phyloP scores from a whole-genome alignment of 2,113 vertebrate species.

The Notechis scutatus region DNA sequence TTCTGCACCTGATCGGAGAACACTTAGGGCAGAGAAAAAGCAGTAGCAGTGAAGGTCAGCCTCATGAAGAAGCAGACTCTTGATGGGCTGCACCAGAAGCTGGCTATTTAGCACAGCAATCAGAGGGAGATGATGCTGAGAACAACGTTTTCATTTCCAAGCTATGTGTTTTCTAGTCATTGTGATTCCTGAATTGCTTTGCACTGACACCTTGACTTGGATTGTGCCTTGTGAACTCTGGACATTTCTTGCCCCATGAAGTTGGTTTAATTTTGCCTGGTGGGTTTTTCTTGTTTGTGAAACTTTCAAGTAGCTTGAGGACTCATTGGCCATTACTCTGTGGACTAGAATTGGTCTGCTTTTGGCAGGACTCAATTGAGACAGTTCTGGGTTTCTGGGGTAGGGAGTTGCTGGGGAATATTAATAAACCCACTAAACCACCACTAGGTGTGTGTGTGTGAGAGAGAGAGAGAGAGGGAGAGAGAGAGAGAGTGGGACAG shows the following conservation, averaged over 20 bases:
- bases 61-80: neutral
- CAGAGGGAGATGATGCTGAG: neutral
- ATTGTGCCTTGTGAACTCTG: neutral
- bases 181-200: neutral
- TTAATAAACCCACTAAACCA: neutral
- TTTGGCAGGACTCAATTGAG: neutral
- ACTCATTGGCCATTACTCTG: neutral
- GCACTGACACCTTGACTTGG: neutral
- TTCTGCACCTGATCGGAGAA: neutral
- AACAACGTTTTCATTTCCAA: neutral
- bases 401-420: neutral
- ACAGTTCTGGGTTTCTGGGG: neutral
- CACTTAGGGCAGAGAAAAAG: neutral
- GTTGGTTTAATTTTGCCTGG: neutral
- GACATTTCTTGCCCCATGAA: neutral
- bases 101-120: neutral
- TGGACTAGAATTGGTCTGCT: neutral
- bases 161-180: neutral
- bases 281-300: neutral
- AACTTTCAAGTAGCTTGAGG: neutral
- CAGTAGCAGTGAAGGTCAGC: neutral
- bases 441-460: neutral
- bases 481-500: neutral
- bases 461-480: too few relatives aligned
- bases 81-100: neutral